Conservation (phyloP, 2,888 invertebrate genomes). For the Panopea generosa region DNA sequence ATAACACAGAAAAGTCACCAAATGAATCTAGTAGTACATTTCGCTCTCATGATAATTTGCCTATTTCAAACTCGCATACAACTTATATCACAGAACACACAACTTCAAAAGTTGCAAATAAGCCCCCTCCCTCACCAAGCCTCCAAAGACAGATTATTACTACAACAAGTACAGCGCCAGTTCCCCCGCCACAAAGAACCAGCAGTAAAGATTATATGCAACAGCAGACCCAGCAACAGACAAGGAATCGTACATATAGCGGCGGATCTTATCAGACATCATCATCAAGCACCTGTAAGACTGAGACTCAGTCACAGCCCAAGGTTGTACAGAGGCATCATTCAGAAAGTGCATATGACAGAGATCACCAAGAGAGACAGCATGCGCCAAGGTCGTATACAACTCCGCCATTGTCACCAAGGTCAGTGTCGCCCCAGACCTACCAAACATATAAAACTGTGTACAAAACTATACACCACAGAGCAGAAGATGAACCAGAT, state of each 20-base stretch:
- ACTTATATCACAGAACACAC: constrained; percentile 55
- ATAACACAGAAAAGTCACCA: constrained; percentile 64
- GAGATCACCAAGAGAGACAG: constrained; percentile 53
- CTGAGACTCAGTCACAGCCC: constrained; percentile 52
- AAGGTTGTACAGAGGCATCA: constrained; percentile 53
- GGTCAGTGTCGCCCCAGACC: constrained; percentile 66
- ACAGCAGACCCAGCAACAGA: constrained; percentile 71
- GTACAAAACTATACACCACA: constrained; percentile 71
- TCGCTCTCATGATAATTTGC: constrained; percentile 48
- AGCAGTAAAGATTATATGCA: constrained; percentile 80
- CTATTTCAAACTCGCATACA: constrained; percentile 45
- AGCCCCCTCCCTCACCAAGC: constrained; percentile 75
- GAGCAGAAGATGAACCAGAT: constrained; percentile 59
- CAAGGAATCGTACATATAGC: constrained; percentile 67
- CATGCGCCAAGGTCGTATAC: constrained; percentile 54
- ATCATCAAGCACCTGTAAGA: constrained; percentile 38
- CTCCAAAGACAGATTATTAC: constrained; percentile 60
- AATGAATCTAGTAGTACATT: constrained; percentile 41
- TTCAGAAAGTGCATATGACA: constrained; percentile 59
- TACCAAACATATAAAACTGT: constrained; percentile 69
- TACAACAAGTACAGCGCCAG: constrained; percentile 62
- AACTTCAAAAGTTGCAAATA: constrained; percentile 64
- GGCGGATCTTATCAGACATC: constrained; percentile 56
- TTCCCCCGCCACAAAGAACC: constrained; percentile 70
- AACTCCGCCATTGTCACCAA: constrained; percentile 64